Percentiles rank a stretch among this genome's conserved stretches.
Evolutionary conservation across 1,140 invertebrate species (phyloP).

Genomic region (Aphis craccivora): DNA sequence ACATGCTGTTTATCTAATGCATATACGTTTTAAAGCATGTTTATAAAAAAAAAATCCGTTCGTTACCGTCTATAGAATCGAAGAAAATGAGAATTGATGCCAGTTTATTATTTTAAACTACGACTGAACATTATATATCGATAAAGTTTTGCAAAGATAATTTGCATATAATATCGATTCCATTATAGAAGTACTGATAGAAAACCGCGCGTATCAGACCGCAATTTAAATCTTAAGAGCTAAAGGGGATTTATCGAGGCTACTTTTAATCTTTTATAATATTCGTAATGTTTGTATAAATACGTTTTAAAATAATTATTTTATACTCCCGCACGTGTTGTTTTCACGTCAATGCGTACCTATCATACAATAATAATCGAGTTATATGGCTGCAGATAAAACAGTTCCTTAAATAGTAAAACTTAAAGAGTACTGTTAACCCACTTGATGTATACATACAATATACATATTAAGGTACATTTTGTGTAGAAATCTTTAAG

Average conservation of each 20-base stretch:
- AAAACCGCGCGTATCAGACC: background rate
- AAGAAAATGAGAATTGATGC: background rate
- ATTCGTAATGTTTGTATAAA: background rate
- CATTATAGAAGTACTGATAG: constrained; percentile 1
- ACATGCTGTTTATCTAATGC: background rate
- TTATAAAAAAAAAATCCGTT: background rate
- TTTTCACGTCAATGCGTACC: background rate
- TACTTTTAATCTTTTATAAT: background rate
- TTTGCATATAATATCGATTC: background rate
- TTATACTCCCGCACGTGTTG: background rate
- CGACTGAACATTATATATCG: background rate
- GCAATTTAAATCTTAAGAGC: background rate
- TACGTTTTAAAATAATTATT: background rate
- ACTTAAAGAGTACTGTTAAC: background rate
- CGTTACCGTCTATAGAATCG: background rate
- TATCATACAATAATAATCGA: background rate
- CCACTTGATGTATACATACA: no score
- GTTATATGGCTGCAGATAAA: background rate
- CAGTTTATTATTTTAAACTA: constrained; percentile 18
- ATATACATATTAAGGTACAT: background rate
- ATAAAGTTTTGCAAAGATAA: background rate
- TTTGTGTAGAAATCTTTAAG: background rate
- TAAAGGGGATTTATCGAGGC: background rate
- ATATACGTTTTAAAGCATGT: background rate
- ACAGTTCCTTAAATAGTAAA: background rate